Evolutionary conservation across 1,140 invertebrate genomes (phyloP).

Genomic region (Conus betulinus): DNA sequence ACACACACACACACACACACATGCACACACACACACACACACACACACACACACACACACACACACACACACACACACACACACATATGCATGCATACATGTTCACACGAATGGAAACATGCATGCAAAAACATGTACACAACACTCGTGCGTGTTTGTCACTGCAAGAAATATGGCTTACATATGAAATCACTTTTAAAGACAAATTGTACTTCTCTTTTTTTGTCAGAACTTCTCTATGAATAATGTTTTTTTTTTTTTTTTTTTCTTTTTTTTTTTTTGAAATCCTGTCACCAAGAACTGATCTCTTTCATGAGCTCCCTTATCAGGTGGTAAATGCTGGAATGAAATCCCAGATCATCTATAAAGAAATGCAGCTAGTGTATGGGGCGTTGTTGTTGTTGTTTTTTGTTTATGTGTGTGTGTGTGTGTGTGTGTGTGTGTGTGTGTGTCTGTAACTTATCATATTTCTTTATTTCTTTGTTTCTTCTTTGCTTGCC

Average conservation of each 20-base stretch:
- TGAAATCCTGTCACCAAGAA: too few species aligned
- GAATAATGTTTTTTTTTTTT: background rate
- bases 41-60: slow-evolving; percentile 10
- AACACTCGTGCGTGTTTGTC: background rate
- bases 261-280: background rate
- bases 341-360: too few species aligned
- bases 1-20: background rate
- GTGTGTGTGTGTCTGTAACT: too few species aligned
- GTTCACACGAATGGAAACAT: background rate
- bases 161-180: background rate
- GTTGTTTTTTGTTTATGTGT: too few species aligned
- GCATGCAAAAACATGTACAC: background rate
- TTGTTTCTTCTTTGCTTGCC: too few species aligned
- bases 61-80: slow-evolving; percentile 15
- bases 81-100: background rate
- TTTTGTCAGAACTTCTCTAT: background rate
- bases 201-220: background rate
- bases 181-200: too few species aligned
- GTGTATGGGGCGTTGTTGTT: too few species aligned
- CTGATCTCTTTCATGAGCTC: background rate
- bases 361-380: too few species aligned
- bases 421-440: too few species aligned
- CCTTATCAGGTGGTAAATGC: too few species aligned
- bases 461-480: too few species aligned
- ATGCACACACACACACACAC: background rate